A percentile compares a stretch with the other conserved stretches of the same genome.
Evolutionary conservation across 2,888 invertebrate genomes (phyloP).

Genomic region (Tetrapedia diversipes): DNA sequence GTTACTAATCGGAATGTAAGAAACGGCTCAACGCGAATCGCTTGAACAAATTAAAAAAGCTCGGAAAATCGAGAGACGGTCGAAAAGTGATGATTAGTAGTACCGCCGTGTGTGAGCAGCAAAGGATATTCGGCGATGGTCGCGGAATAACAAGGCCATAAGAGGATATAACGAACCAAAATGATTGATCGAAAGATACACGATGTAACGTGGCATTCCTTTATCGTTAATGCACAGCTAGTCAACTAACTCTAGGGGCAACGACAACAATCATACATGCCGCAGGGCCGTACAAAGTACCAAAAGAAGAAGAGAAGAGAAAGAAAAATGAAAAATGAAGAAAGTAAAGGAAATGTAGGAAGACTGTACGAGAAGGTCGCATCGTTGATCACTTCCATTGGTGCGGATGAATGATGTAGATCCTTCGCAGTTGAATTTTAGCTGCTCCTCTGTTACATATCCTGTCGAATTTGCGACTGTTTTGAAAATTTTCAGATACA

Average conservation of each 20-base stretch:
- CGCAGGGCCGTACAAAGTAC: slow-evolving; percentile 77
- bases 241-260: slow-evolving; percentile 81
- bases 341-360: slow-evolving; percentile 32
- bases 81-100: slow-evolving; percentile 46
- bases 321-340: slow-evolving; percentile 12
- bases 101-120: slow-evolving; percentile 54
- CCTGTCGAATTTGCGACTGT: slow-evolving; percentile 59
- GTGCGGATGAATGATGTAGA: not conserved
- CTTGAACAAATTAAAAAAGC: slow-evolving; percentile 29
- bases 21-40: slow-evolving; percentile 17
- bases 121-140: slow-evolving; percentile 53
- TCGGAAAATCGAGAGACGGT: slow-evolving; percentile 27
- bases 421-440: not conserved
- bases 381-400: slow-evolving; percentile 6
- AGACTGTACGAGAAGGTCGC: slow-evolving; percentile 25
- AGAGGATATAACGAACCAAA: slow-evolving; percentile 65
- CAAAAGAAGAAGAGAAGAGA: slow-evolving; percentile 26
- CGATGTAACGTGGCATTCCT: slow-evolving; percentile 78
- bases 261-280: slow-evolving; percentile 82
- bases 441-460: slow-evolving; percentile 5
- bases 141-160: slow-evolving; percentile 59
- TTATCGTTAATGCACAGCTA: slow-evolving; percentile 82
- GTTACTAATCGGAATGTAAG: slow-evolving; percentile 11
- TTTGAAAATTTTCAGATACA: slow-evolving; percentile 77
- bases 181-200: slow-evolving; percentile 68